These are phyloP conservation scores for Drosophila histrio DNA, from an alignment of 2,888 invertebrate species.

Conservation along the genomic window DNA sequence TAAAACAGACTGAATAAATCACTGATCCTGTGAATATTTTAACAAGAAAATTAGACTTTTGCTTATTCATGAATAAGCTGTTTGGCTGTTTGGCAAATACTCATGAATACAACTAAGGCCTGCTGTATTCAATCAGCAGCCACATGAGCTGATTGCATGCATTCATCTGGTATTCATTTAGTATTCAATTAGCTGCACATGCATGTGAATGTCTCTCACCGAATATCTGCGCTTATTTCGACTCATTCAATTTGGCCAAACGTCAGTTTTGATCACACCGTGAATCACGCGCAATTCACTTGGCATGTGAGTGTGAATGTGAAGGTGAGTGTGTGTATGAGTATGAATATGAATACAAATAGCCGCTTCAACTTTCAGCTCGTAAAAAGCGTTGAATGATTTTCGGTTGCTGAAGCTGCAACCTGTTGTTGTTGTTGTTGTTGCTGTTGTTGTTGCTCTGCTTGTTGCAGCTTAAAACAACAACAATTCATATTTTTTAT, in stretches of 20 bases:
- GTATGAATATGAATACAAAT: slow-evolving; percentile 2
- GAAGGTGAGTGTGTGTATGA: not conserved
- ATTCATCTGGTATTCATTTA: slow-evolving; percentile 10
- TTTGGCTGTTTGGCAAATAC: not conserved
- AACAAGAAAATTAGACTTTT: not conserved
- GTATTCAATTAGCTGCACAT: slow-evolving; percentile 8
- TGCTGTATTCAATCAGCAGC: not conserved
- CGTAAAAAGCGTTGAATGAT: slow-evolving; percentile 71
- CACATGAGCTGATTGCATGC: not conserved
- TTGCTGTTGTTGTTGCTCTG: slow-evolving; percentile 17
- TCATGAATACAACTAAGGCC: slow-evolving; percentile 5
- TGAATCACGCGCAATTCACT: not conserved
- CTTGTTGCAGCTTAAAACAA: slow-evolving; percentile 64
- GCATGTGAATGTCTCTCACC: not conserved
- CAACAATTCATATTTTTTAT: slow-evolving; percentile 78
- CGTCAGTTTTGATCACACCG: slow-evolving; percentile 1
- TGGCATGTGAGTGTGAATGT: not conserved
- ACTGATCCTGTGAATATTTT: not conserved
- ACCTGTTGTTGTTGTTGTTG: slow-evolving; percentile 32
- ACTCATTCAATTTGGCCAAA: slow-evolving; percentile 16
- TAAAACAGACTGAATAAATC: not conserved
- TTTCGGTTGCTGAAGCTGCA: slow-evolving; percentile 46
- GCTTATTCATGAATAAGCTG: not conserved
- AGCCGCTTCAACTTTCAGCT: slow-evolving; percentile 24
- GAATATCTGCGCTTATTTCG: not conserved